phyloP scores from a whole-genome alignment of 2,888 invertebrate species.

The Cosmia pyralina region DNA sequence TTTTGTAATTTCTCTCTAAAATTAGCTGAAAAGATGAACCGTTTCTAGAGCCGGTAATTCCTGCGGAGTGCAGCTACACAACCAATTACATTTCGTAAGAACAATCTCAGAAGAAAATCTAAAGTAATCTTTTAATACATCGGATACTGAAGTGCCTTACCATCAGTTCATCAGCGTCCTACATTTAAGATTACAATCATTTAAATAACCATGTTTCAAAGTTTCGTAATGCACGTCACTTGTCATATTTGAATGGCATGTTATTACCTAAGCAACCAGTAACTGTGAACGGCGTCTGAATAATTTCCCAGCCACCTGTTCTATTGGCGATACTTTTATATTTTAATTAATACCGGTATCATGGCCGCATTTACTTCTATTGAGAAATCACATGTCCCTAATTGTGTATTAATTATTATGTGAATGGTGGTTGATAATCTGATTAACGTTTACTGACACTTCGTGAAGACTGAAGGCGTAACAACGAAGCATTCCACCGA shows the following conservation, averaged over 20 bases:
- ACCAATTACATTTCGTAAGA: conserved; percentile 17
- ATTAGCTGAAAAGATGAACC: conserved; percentile 24
- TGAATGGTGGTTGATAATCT: conserved; percentile 49
- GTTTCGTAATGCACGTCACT: conserved; percentile 49
- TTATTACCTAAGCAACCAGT: conserved; percentile 59
- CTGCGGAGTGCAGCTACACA: background rate
- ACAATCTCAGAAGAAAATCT: conserved; percentile 39
- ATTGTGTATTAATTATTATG: conserved; percentile 40
- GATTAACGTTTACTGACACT: conserved; percentile 53
- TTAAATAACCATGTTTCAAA: conserved; percentile 40
- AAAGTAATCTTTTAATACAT: conserved; percentile 30
- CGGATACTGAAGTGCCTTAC: conserved; percentile 24
- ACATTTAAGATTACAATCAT: conserved; percentile 41
- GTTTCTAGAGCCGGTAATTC: background rate
- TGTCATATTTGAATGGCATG: conserved; percentile 54
- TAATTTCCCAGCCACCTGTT: conserved; percentile 63
- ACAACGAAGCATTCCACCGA: conserved; percentile 5
- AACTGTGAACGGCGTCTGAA: conserved; percentile 47
- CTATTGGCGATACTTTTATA: conserved; percentile 39
- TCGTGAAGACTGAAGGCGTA: conserved; percentile 24
- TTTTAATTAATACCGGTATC: conserved; percentile 54
- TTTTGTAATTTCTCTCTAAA: conserved; percentile 46
- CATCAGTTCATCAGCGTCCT: conserved; percentile 31
- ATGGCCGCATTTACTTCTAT: conserved; percentile 43
- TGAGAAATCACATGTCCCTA: conserved; percentile 46